A percentile compares a stretch with the other conserved stretches of the same genome.
Evolutionary conservation across 1,140 invertebrate genomes (phyloP).

Genomic region (Rhopalosiphum padi): DNA sequence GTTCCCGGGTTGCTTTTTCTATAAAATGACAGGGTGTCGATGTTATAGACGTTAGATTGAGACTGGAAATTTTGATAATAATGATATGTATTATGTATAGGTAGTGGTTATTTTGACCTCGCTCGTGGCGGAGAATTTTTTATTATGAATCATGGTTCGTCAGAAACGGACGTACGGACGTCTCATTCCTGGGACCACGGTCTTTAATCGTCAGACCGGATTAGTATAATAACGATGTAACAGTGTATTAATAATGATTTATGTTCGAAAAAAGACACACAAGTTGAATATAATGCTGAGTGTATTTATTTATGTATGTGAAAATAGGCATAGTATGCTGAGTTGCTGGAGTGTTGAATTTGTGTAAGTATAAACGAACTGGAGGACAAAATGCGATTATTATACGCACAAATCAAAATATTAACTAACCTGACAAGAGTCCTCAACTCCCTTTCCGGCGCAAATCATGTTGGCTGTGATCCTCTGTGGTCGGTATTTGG

Average conservation of each 20-base stretch:
- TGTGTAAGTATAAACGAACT: background rate
- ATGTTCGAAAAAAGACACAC: background rate
- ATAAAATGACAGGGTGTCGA: background rate
- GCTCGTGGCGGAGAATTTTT: background rate
- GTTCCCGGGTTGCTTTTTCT: background rate
- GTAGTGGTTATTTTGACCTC: background rate
- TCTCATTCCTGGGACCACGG: background rate
- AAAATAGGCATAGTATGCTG: background rate
- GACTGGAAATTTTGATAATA: background rate
- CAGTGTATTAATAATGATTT: background rate
- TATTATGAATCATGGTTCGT: background rate
- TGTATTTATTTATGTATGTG: too few species aligned
- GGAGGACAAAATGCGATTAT: background rate
- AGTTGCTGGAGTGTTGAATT: background rate
- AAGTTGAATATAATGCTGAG: background rate
- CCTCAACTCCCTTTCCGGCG: constrained; percentile 77
- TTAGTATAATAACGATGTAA: background rate
- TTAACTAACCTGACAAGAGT: constrained; percentile 74
- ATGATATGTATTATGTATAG: background rate
- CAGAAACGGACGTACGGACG: background rate
- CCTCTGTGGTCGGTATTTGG: constrained; percentile 80
- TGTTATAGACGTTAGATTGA: background rate
- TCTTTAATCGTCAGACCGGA: background rate
- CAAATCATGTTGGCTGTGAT: constrained; percentile 84
- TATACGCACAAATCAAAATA: background rate